A percentile compares a stretch with the other conserved stretches of the same genome.
phyloP scores from a whole-genome alignment of 2,888 invertebrate species.

The Panopea generosa region DNA sequence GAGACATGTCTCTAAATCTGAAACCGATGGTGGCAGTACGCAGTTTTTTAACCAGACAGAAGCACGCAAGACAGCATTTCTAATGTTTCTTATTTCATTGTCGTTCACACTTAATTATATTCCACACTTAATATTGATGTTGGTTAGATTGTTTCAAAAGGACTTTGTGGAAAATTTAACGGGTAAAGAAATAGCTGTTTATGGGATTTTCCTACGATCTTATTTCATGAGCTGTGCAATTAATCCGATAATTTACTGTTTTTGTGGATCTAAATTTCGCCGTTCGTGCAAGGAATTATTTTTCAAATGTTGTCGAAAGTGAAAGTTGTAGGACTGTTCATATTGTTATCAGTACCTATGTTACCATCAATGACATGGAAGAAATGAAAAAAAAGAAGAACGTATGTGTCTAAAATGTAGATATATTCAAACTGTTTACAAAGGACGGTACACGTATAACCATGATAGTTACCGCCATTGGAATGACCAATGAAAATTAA shows the following conservation, averaged over 20 bases:
- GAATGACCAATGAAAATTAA: too few relatives aligned
- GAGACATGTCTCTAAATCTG: too few relatives aligned
- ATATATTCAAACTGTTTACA: too few relatives aligned
- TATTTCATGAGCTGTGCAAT: constrained; percentile 70
- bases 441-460: too few relatives aligned
- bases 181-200: constrained; percentile 47
- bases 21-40: not conserved
- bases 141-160: constrained; percentile 38
- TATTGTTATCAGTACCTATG: too few relatives aligned
- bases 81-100: constrained; percentile 64
- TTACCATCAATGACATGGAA: too few relatives aligned
- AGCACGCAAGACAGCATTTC: constrained; percentile 63
- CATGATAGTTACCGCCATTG: too few relatives aligned
- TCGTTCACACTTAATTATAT: constrained; percentile 63
- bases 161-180: constrained; percentile 55
- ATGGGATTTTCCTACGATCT: constrained; percentile 64
- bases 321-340: too few relatives aligned
- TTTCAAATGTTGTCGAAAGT: too few relatives aligned
- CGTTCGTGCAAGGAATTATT: constrained; percentile 31
- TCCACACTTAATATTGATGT: constrained; percentile 58
- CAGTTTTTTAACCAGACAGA: constrained; percentile 37
- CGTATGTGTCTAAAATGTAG: too few relatives aligned
- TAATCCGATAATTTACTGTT: constrained; percentile 72
- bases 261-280: constrained; percentile 63
- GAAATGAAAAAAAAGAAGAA: too few relatives aligned